Conservation (phyloP, 2,888 invertebrate genomes). For the Schizotus pectinicornis region DNA sequence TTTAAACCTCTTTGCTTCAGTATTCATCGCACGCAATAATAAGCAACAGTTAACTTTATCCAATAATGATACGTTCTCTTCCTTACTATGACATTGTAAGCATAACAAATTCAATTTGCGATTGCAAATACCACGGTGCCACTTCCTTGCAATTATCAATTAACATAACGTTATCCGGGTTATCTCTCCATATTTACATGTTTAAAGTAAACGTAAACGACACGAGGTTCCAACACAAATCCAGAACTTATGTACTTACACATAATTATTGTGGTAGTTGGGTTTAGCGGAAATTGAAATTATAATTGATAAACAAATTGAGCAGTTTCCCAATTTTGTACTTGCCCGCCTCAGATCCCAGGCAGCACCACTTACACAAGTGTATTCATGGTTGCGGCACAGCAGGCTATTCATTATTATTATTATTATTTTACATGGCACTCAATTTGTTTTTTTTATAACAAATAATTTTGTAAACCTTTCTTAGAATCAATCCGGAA, state of each 20-base stretch:
- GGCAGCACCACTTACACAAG: conserved; percentile 9
- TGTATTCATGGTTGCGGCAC: conserved; percentile 1
- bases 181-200: too few relatives aligned
- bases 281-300: too few relatives aligned
- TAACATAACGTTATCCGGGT: conserved; percentile 2
- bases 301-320: too few relatives aligned
- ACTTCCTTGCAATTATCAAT: conserved; percentile 11
- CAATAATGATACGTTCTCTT: conserved; percentile 24
- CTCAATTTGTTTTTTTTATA: too few relatives aligned
- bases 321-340: too few relatives aligned
- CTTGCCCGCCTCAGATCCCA: neutral
- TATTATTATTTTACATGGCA: too few relatives aligned
- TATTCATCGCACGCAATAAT: conserved; percentile 8
- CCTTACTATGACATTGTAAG: conserved; percentile 22
- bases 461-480: too few relatives aligned
- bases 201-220: too few relatives aligned
- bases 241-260: too few relatives aligned
- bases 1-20: conserved; percentile 9
- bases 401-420: conserved; percentile 1
- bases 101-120: conserved; percentile 26
- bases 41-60: conserved; percentile 20
- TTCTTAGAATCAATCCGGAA: too few relatives aligned
- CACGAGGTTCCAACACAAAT: too few relatives aligned
- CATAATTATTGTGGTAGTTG: too few relatives aligned
- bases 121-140: conserved; percentile 18